Evolutionary conservation across 2,888 invertebrate species (phyloP).

Genomic region (Tethea ocularis): DNA sequence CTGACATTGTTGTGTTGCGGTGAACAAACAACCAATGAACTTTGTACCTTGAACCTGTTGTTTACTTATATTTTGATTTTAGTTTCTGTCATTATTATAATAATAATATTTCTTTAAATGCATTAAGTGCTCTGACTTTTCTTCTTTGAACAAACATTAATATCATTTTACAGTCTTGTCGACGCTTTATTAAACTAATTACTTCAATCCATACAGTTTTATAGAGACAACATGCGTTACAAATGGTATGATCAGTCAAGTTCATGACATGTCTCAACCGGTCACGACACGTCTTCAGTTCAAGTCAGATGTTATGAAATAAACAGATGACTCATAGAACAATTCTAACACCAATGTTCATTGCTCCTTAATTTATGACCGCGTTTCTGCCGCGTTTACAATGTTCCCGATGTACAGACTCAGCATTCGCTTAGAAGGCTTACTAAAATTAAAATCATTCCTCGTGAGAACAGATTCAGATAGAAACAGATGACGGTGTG

Average conservation of each 20-base stretch:
- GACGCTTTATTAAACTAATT: conserved; percentile 65
- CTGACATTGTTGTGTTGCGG: not conserved
- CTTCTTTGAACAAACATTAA: conserved; percentile 31
- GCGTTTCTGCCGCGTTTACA: conserved; percentile 42
- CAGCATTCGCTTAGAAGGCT: conserved; percentile 7
- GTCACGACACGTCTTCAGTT: conserved; percentile 74
- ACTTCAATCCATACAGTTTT: conserved; percentile 62
- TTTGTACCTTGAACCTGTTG: not conserved
- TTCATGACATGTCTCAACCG: conserved; percentile 71
- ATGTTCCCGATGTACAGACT: conserved; percentile 15
- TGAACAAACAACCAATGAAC: not conserved
- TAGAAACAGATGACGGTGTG: conserved; percentile 7
- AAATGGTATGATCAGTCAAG: conserved; percentile 72
- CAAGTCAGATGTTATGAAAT: conserved; percentile 62
- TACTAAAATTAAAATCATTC: conserved; percentile 5
- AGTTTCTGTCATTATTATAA: not conserved
- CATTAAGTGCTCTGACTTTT: conserved; percentile 27
- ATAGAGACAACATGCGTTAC: conserved; percentile 57
- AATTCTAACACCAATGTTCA: conserved; percentile 50
- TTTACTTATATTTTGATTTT: not conserved
- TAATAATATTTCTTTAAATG: conserved; percentile 40
- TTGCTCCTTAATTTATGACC: conserved; percentile 64
- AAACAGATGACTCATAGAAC: conserved; percentile 62
- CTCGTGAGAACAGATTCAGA: conserved; percentile 9
- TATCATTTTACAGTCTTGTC: conserved; percentile 47